Conservation (phyloP, 2,113 vertebrate genomes). For the Delphinus delphis region DNA sequence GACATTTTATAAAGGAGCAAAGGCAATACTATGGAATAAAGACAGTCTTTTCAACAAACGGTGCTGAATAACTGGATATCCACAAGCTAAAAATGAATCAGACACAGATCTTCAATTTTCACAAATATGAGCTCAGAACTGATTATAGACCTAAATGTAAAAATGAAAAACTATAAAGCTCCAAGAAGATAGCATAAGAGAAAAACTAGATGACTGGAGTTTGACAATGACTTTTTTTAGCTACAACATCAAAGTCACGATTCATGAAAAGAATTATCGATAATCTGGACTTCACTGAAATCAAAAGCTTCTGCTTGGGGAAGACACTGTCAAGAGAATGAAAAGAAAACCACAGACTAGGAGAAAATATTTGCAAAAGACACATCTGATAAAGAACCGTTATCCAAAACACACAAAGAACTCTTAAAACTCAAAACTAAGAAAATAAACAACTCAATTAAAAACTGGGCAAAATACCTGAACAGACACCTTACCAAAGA, state of each 20-base stretch:
- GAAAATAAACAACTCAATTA: not conserved
- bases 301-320: not conserved
- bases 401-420: not conserved
- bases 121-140: slow-evolving; percentile 1
- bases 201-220: not conserved
- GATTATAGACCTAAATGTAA: not conserved
- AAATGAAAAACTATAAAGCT: not conserved
- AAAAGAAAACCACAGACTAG: not conserved
- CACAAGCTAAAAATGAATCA: not conserved
- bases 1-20: not conserved
- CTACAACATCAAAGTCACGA: not conserved
- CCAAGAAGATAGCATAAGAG: not conserved
- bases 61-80: not conserved
- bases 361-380: slow-evolving; percentile 26
- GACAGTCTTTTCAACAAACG: not conserved
- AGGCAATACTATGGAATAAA: not conserved
- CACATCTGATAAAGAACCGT: not conserved
- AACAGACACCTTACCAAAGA: not conserved
- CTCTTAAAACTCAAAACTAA: slow-evolving; percentile 27
- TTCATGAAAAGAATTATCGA: not conserved
- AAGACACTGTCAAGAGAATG: not conserved
- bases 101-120: not conserved
- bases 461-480: not conserved
- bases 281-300: not conserved
- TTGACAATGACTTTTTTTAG: not conserved